Conservation (phyloP, 2,797 vertebrate genomes). For the Acestrorhynchus altus region DNA sequence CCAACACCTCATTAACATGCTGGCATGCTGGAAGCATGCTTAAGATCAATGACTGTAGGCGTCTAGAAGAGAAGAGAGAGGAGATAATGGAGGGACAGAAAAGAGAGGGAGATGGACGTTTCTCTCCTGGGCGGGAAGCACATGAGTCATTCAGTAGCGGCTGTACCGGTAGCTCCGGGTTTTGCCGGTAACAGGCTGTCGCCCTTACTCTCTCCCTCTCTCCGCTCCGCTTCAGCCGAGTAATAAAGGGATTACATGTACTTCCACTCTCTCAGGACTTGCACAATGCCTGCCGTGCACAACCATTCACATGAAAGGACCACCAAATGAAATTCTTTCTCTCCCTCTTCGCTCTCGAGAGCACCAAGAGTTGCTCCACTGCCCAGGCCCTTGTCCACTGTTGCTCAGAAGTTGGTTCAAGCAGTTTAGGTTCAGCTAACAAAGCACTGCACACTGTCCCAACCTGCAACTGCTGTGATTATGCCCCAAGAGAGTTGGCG, state of each 20-base stretch:
- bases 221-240: slow-evolving; percentile 43
- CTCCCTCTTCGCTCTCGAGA: slow-evolving; percentile 1
- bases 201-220: slow-evolving; percentile 29
- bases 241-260: slow-evolving; percentile 59
- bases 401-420: not conserved
- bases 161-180: slow-evolving; percentile 27
- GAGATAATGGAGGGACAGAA: not conserved
- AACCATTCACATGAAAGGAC: slow-evolving; percentile 50
- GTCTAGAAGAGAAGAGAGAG: slow-evolving; percentile 13
- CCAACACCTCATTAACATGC: slow-evolving; percentile 26
- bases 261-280: slow-evolving; percentile 47
- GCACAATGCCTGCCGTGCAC: slow-evolving; percentile 41
- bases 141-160: slow-evolving; percentile 21
- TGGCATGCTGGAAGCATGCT: not conserved
- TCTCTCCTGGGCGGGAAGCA: slow-evolving; percentile 9
- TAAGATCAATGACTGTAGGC: slow-evolving; percentile 39
- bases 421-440: not conserved
- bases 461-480: not conserved
- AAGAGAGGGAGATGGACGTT: not conserved
- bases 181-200: slow-evolving; percentile 12
- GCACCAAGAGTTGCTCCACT: not conserved
- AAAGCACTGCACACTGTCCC: not conserved
- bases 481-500: not conserved
- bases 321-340: slow-evolving; percentile 35
- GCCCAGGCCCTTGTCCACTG: not conserved